phyloP scores from a whole-genome alignment of 2,797 vertebrate genomes.

The Eurystomus glaucurus region DNA sequence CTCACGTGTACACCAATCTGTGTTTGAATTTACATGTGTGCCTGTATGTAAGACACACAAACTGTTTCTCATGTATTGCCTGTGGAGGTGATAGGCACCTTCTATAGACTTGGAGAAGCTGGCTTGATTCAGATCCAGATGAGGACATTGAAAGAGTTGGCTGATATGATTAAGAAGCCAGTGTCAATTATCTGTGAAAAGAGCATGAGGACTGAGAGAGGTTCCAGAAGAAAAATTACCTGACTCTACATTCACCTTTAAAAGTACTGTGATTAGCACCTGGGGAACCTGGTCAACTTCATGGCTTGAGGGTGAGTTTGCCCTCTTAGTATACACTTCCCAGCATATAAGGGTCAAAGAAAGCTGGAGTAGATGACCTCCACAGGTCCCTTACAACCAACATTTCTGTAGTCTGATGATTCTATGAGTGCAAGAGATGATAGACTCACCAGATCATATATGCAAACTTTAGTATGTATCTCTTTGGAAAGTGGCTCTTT shows the following conservation, averaged over 20 bases:
- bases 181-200: neutral
- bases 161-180: rapidly evolving
- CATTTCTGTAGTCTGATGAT: neutral
- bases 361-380: neutral
- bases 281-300: neutral
- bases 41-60: neutral
- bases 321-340: neutral
- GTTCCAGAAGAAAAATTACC: neutral
- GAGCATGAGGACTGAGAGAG: neutral
- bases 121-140: neutral
- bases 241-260: neutral
- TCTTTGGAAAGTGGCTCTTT: neutral
- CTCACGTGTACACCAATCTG: neutral
- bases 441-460: neutral
- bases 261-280: neutral
- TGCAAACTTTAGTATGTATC: neutral
- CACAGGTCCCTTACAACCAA: neutral
- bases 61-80: neutral
- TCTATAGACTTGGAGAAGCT: neutral
- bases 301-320: neutral
- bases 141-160: neutral
- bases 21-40: neutral
- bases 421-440: neutral
- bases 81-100: neutral
- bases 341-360: neutral